Conservation (phyloP, 2,888 invertebrate genomes). For the Cacoxenus indagator region DNA sequence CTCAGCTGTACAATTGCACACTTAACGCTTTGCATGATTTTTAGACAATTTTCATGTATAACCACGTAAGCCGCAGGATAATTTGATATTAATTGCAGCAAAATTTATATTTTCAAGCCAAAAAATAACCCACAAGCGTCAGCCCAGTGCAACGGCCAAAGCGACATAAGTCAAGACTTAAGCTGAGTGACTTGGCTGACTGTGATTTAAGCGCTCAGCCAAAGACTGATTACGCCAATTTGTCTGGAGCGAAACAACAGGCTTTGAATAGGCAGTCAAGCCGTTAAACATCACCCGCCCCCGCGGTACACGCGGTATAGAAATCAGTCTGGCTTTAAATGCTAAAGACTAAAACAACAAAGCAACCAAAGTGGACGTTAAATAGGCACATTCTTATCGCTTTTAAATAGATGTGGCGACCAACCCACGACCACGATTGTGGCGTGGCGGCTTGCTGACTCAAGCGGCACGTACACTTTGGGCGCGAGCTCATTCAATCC, state of each 20-base stretch:
- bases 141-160: slow-evolving; percentile 3
- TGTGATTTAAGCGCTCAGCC: slow-evolving; percentile 43
- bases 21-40: slow-evolving; percentile 3
- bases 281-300: not conserved
- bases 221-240: slow-evolving; percentile 65
- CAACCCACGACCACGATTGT: slow-evolving; percentile 6
- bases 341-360: not conserved
- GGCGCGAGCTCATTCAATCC: not conserved
- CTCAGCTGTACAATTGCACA: not conserved
- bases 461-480: slow-evolving; percentile 17
- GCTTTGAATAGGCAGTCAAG: slow-evolving; percentile 34
- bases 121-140: slow-evolving; percentile 8
- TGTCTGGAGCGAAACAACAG: slow-evolving; percentile 43
- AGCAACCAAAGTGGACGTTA: not conserved
- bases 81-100: slow-evolving; percentile 65
- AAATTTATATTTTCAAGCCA: slow-evolving; percentile 46
- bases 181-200: slow-evolving; percentile 27
- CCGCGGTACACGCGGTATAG: not conserved
- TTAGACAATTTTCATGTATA: slow-evolving; percentile 24
- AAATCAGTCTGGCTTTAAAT: not conserved
- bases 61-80: slow-evolving; percentile 48
- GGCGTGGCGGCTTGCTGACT: not conserved
- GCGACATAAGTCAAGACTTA: slow-evolving; percentile 4
- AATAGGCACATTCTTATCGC: slow-evolving; percentile 13
- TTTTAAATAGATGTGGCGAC: slow-evolving; percentile 33